A percentile compares a stretch with the other conserved stretches of the same genome.
These are phyloP conservation scores for Gambusia yucatana DNA, from an alignment of 2,797 vertebrate species.

Conservation along the genomic window DNA sequence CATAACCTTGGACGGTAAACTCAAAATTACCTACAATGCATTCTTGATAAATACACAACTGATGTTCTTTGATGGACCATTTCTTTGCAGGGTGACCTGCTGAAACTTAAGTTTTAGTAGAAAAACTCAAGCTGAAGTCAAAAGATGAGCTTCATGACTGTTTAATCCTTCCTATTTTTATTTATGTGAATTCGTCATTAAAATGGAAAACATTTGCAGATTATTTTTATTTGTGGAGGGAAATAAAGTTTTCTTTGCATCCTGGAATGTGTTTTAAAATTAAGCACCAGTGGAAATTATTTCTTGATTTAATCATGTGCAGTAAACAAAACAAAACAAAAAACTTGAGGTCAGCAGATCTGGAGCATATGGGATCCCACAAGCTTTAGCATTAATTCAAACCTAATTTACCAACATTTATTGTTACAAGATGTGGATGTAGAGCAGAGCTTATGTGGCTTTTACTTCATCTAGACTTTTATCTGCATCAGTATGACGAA, in stretches of 20 bases:
- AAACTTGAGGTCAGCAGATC: background rate
- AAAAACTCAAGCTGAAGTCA: background rate
- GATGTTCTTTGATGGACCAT: conserved; percentile 18
- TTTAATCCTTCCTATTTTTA: background rate
- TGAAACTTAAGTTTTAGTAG: background rate
- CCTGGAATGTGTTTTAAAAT: background rate
- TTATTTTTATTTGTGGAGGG: background rate
- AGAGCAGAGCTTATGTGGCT: background rate
- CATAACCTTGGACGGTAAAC: conserved; percentile 39
- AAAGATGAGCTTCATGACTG: background rate
- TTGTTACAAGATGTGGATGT: background rate
- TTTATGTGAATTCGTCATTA: background rate
- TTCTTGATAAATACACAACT: conserved; percentile 29
- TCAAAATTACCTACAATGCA: conserved; percentile 32
- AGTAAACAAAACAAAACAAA: background rate
- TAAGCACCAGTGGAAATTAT: background rate
- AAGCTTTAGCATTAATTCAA: background rate
- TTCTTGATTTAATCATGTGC: background rate
- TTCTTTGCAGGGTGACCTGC: conserved; percentile 3
- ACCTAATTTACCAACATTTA: background rate
- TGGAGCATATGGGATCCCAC: background rate
- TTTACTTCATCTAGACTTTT: background rate
- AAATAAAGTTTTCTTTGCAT: background rate
- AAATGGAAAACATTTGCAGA: background rate
- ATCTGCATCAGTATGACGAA: conserved; percentile 28